Evolutionary conservation across 37 sponge, comb jelly and placozoan genomes (phyloP).

Genomic region (Amphimedon queenslandica): DNA sequence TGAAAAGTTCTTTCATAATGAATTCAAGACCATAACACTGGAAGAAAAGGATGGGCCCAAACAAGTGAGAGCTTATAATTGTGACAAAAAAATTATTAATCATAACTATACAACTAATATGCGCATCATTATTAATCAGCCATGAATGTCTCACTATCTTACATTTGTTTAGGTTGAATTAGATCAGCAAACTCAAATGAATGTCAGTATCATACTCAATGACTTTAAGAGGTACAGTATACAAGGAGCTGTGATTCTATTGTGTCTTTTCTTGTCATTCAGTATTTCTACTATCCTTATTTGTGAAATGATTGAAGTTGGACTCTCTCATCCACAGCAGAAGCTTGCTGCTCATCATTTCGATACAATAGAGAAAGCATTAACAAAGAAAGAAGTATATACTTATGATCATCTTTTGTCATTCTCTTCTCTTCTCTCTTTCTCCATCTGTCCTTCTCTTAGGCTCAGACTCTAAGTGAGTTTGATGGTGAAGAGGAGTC

Average conservation of each 20-base stretch:
- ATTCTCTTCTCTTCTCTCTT: neutral
- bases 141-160: neutral
- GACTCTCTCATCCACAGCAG: neutral
- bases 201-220: conserved; percentile 63
- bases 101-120: no score
- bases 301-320: no score
- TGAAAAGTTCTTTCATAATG: conserved; percentile 30
- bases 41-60: neutral
- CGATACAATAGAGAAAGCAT: neutral
- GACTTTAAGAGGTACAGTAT: conserved; percentile 33
- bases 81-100: no score
- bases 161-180: neutral
- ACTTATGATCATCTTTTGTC: neutral
- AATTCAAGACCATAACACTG: neutral
- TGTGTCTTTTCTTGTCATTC: no score
- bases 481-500: conserved; percentile 15
- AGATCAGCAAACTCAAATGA: conserved; percentile 7
- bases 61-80: neutral
- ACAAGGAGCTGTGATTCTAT: no score
- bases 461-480: conserved; percentile 14
- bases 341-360: neutral
- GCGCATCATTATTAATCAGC: no score
- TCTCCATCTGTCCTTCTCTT: neutral
- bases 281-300: no score
- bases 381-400: no score